These are phyloP conservation scores for Xestobium rufovillosum DNA, from an alignment of 2,888 invertebrate species.

Conservation along the genomic window DNA sequence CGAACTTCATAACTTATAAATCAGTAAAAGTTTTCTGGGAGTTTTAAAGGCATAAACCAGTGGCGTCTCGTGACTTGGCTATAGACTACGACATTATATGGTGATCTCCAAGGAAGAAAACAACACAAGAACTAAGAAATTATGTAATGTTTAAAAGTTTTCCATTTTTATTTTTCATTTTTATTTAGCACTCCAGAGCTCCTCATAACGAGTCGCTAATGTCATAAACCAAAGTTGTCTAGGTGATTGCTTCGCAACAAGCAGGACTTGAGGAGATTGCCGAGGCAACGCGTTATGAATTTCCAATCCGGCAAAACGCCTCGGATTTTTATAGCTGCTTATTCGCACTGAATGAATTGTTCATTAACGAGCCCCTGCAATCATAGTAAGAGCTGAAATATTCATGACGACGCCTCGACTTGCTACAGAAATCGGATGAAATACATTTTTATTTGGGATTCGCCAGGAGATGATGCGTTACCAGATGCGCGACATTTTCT, in stretches of 20 bases:
- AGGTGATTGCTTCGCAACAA: slow-evolving; percentile 20
- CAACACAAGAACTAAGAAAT: too few species aligned
- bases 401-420: slow-evolving; percentile 27
- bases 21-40: background rate
- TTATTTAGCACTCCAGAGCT: slow-evolving; percentile 17
- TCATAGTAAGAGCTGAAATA: slow-evolving; percentile 26
- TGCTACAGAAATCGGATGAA: too few species aligned
- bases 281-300: slow-evolving; percentile 22
- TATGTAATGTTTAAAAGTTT: too few species aligned
- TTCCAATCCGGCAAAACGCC: slow-evolving; percentile 21
- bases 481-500: too few species aligned
- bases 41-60: slow-evolving; percentile 2
- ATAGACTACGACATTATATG: too few species aligned
- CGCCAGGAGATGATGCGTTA: too few species aligned
- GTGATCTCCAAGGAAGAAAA: too few species aligned
- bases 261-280: slow-evolving; percentile 23
- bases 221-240: slow-evolving; percentile 19
- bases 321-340: slow-evolving; percentile 23
- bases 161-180: background rate
- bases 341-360: slow-evolving; percentile 29
- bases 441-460: too few species aligned
- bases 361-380: slow-evolving; percentile 27
- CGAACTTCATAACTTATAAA: slow-evolving; percentile 1
- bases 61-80: too few species aligned
- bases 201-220: slow-evolving; percentile 19